Evolutionary conservation across 1,140 invertebrate species (phyloP).

Genomic region (Aleiodes sp.): DNA sequence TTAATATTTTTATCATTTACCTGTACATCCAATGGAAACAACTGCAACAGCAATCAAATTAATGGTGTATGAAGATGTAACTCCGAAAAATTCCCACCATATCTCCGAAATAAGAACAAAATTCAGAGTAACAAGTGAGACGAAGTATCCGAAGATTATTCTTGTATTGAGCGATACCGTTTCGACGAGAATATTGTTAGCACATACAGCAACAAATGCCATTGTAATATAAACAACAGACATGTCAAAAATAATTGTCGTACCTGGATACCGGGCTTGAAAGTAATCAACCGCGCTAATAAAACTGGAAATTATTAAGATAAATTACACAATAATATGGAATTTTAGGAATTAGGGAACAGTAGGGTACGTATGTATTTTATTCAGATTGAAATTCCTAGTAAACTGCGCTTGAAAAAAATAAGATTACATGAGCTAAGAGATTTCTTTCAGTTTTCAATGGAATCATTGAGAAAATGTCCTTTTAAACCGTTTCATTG

Average conservation of each 20-base stretch:
- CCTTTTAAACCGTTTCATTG: no score
- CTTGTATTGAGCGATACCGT: slow-evolving; percentile 82
- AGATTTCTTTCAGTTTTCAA: no score
- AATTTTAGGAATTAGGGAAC: no score
- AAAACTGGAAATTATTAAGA: slow-evolving; percentile 80
- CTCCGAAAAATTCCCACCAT: slow-evolving; percentile 81
- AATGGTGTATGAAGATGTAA: slow-evolving; percentile 78
- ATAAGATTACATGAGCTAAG: no score
- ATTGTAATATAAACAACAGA: slow-evolving; percentile 88
- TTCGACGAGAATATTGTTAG: slow-evolving; percentile 87
- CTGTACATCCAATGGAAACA: slow-evolving; percentile 88
- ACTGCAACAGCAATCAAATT: slow-evolving; percentile 86
- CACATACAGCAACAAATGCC: slow-evolving; percentile 85
- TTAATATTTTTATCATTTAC: slow-evolving; percentile 59
- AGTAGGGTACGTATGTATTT: no score
- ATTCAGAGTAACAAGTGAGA: slow-evolving; percentile 82
- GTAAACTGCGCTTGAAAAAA: no score
- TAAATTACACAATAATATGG: no score
- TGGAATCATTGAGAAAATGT: no score
- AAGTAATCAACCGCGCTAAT: slow-evolving; percentile 92
- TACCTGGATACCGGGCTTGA: slow-evolving; percentile 82
- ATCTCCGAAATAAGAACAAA: slow-evolving; percentile 87
- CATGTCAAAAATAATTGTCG: slow-evolving; percentile 91
- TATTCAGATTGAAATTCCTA: no score
- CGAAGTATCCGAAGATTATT: slow-evolving; percentile 87